These are phyloP conservation scores for Calidris pygmaea DNA, from an alignment of 2,113 vertebrate genomes.

Conservation along the genomic window DNA sequence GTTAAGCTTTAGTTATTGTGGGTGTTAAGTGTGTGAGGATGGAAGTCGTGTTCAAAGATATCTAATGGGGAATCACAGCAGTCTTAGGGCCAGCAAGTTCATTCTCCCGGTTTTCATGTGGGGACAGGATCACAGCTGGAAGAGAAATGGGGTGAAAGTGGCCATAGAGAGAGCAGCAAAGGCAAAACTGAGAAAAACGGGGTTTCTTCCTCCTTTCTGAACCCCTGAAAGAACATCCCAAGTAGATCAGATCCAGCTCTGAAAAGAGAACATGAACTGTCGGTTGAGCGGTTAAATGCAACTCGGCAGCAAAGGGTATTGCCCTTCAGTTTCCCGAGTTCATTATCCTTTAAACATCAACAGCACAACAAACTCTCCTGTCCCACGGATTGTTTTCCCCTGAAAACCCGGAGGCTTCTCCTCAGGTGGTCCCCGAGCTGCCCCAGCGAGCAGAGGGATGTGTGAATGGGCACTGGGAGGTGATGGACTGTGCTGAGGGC, in stretches of 20 bases:
- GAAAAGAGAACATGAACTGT: not conserved
- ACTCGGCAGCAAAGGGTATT: not conserved
- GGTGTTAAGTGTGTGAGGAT: not conserved
- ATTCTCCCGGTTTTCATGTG: not conserved
- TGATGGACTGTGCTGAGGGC: not conserved
- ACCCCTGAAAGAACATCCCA: not conserved
- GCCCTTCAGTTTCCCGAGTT: not conserved
- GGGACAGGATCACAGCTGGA: not conserved
- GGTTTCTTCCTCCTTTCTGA: not conserved
- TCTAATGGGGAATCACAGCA: not conserved
- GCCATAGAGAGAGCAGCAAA: not conserved
- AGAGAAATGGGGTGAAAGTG: not conserved
- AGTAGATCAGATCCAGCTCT: not conserved
- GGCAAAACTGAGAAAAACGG: accelerated
- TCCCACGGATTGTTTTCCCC: not conserved
- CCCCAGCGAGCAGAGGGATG: not conserved
- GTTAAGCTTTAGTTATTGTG: not conserved
- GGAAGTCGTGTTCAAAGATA: not conserved
- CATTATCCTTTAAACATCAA: not conserved
- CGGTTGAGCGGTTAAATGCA: not conserved
- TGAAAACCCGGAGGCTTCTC: not conserved
- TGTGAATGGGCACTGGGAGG: not conserved
- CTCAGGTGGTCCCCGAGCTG: accelerated
- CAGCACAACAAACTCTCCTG: not conserved
- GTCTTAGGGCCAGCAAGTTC: not conserved